These are phyloP conservation scores for Dasysyrphus tricinctus DNA, from an alignment of 2,888 invertebrate genomes.

Conservation along the genomic window DNA sequence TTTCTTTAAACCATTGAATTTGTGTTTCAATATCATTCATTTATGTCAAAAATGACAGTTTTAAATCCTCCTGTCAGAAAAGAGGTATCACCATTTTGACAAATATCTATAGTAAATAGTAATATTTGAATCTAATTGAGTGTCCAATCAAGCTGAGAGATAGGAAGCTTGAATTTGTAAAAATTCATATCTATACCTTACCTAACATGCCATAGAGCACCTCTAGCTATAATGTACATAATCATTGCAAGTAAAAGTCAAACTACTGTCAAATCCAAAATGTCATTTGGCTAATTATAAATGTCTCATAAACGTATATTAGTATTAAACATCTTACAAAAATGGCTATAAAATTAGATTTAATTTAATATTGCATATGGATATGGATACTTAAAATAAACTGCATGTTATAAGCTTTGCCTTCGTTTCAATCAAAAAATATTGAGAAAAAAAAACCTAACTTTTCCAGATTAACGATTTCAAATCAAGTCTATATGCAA, in stretches of 20 bases:
- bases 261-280: not conserved
- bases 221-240: not conserved
- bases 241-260: not conserved
- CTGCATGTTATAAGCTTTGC: slow-evolving; percentile 11
- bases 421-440: slow-evolving; percentile 2
- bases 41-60: not conserved
- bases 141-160: not conserved
- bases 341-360: not conserved
- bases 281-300: slow-evolving; percentile 12
- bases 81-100: not conserved
- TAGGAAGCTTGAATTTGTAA: no score
- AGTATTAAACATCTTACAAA: not conserved
- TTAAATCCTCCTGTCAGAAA: not conserved
- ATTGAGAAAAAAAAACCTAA: not conserved
- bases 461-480: slow-evolving; percentile 18
- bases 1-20: no score
- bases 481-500: slow-evolving; percentile 37
- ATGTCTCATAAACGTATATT: not conserved
- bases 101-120: not conserved
- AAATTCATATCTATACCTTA: no score
- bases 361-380: slow-evolving; percentile 12
- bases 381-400: slow-evolving; percentile 3
- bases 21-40: not conserved
- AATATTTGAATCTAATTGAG: not conserved
- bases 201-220: not conserved